A percentile compares a stretch with the other conserved stretches of the same genome.
phyloP scores from a whole-genome alignment of 1,140 invertebrate genomes.

The Bathynomus jamesi region DNA sequence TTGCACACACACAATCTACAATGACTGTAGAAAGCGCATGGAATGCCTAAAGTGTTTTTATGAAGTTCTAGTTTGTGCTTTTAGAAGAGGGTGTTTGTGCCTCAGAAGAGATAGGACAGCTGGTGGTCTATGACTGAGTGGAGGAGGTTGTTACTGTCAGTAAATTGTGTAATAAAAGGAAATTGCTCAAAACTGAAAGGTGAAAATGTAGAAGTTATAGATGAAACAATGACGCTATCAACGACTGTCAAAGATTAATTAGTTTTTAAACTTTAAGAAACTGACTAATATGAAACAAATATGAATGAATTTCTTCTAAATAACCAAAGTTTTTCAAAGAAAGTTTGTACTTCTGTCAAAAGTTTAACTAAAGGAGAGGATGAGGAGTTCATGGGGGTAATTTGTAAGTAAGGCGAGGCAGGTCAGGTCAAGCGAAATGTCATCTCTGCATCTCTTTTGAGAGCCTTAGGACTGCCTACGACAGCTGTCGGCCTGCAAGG shows the following conservation, averaged over 20 bases:
- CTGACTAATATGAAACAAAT: background rate
- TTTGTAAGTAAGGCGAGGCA: background rate
- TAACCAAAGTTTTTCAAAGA: background rate
- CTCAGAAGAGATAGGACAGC: background rate
- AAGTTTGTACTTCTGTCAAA: background rate
- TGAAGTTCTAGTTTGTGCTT: background rate
- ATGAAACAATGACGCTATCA: too few relatives aligned
- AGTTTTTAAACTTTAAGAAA: background rate
- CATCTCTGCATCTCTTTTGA: background rate
- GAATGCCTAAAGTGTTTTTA: too few relatives aligned
- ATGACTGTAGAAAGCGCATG: background rate
- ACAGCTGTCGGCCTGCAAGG: background rate
- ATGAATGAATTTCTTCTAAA: background rate
- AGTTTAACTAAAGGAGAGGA: background rate
- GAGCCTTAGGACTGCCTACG: background rate
- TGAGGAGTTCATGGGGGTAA: background rate
- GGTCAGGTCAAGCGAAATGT: background rate
- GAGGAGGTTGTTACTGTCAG: background rate
- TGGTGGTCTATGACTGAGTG: background rate
- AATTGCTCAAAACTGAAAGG: too few relatives aligned
- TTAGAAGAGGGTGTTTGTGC: too few relatives aligned
- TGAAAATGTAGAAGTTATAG: too few relatives aligned
- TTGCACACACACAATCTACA: background rate
- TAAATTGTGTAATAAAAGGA: too few relatives aligned
- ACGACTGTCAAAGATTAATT: background rate